phyloP scores from a whole-genome alignment of 2,113 vertebrate genomes.

The Charina bottae region DNA sequence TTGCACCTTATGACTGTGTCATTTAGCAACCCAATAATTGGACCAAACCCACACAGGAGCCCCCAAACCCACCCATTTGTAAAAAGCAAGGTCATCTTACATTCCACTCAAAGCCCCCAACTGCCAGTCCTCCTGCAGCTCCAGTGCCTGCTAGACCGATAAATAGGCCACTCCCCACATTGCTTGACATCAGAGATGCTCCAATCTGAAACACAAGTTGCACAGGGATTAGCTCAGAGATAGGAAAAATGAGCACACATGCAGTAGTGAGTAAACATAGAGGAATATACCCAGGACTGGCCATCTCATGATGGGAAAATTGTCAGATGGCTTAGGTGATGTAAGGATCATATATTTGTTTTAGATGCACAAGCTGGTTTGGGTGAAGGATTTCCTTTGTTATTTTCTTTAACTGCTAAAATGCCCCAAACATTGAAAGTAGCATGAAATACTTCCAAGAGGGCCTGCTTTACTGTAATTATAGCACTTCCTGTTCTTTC shows the following conservation, averaged over 20 bases:
- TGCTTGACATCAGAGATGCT: slow-evolving; percentile 95
- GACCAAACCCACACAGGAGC: not conserved
- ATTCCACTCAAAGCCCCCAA: slow-evolving; percentile 94
- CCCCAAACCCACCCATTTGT: not conserved
- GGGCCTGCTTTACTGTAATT: not conserved
- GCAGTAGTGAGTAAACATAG: not conserved
- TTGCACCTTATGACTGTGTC: not conserved
- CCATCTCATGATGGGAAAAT: not conserved
- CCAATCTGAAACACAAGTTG: slow-evolving; percentile 81
- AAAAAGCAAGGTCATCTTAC: slow-evolving; percentile 72
- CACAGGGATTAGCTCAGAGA: not conserved
- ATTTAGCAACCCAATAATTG: not conserved
- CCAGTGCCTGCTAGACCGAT: slow-evolving; percentile 91
- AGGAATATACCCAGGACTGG: not conserved
- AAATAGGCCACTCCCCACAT: slow-evolving; percentile 93
- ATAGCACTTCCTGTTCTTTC: not conserved
- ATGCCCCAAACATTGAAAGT: not conserved
- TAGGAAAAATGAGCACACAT: not conserved
- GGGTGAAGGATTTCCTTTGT: not conserved
- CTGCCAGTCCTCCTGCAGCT: slow-evolving; percentile 90
- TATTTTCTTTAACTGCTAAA: not conserved
- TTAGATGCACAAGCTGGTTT: not conserved
- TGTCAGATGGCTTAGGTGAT: not conserved
- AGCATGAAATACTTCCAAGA: not conserved
- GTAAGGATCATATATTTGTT: not conserved